A percentile compares a stretch with the other conserved stretches of the same genome.
Evolutionary conservation across 2,888 invertebrate species (phyloP).

Genomic region (Periphyllus acericola): DNA sequence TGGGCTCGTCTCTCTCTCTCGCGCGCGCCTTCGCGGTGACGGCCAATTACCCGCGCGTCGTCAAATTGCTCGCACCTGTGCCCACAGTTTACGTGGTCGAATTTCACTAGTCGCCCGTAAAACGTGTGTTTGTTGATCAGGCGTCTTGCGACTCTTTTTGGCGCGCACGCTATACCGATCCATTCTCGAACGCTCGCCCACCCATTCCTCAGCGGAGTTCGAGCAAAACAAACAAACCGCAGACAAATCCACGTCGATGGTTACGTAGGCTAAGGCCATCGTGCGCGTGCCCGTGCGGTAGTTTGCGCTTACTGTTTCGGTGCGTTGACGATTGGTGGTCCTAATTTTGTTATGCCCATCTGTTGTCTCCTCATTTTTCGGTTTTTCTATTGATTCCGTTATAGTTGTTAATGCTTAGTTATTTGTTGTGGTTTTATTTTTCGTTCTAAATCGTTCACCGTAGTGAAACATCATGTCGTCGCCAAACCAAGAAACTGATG

Average conservation of each 20-base stretch:
- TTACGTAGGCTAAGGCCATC: neutral
- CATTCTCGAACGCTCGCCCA: neutral
- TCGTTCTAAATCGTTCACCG: neutral
- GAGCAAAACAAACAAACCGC: neutral
- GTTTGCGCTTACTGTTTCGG: neutral
- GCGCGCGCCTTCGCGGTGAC: neutral
- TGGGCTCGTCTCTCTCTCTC: too few species aligned
- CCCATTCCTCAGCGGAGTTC: neutral
- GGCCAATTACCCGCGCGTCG: neutral
- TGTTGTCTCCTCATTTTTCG: too few species aligned
- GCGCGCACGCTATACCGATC: neutral
- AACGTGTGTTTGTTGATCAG: neutral
- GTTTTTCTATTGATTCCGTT: too few species aligned
- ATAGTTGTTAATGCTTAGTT: too few species aligned
- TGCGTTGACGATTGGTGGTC: neutral
- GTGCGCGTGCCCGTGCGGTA: neutral
- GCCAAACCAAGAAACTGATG: conserved; percentile 11
- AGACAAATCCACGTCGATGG: neutral
- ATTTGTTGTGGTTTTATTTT: too few species aligned
- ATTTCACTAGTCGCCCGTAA: conserved; percentile 5
- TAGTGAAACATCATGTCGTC: conserved; percentile 3
- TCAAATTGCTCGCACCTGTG: conserved; percentile 41
- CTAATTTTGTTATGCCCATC: neutral
- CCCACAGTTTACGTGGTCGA: conserved; percentile 48
- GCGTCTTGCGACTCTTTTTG: neutral